Evolutionary conservation across 2,797 vertebrate species (phyloP).

Genomic region (Hirundo rustica): DNA sequence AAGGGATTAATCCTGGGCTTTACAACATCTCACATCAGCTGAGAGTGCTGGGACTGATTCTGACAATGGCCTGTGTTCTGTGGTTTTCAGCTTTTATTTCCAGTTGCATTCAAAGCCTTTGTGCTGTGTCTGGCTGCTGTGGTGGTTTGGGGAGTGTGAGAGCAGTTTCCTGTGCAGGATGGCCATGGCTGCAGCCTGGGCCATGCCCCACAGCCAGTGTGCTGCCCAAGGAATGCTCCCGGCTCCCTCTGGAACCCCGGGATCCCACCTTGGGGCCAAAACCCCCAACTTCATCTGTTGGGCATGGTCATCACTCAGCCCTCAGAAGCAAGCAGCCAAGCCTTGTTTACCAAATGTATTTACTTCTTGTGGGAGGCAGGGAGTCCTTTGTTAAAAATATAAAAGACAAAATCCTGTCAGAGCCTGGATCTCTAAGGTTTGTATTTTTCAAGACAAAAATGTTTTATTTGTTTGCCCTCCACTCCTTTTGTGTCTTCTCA

Average conservation of each 20-base stretch:
- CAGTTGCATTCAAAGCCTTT: not conserved
- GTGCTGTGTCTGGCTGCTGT: not conserved
- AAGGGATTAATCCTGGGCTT: not conserved
- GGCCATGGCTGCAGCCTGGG: not conserved
- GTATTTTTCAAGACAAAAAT: not conserved
- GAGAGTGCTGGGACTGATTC: not conserved
- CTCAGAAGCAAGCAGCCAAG: not conserved
- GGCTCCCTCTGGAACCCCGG: fast-evolving
- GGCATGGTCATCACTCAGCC: fast-evolving
- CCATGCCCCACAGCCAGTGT: fast-evolving
- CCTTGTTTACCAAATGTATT: not conserved
- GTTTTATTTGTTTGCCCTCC: not conserved
- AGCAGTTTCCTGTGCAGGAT: not conserved
- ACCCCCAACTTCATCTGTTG: not conserved
- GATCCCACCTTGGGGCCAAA: not conserved
- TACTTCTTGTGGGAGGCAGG: not conserved
- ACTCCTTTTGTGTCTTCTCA: not conserved
- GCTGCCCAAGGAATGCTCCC: fast-evolving
- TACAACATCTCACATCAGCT: not conserved
- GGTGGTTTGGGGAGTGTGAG: not conserved
- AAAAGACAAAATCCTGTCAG: not conserved
- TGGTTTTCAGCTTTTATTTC: not conserved
- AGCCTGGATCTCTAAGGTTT: not conserved
- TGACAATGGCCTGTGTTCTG: not conserved
- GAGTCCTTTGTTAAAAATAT: not conserved